These are phyloP conservation scores for Copsychus sechellarum DNA, from an alignment of 2,113 vertebrate species.

Conservation along the genomic window DNA sequence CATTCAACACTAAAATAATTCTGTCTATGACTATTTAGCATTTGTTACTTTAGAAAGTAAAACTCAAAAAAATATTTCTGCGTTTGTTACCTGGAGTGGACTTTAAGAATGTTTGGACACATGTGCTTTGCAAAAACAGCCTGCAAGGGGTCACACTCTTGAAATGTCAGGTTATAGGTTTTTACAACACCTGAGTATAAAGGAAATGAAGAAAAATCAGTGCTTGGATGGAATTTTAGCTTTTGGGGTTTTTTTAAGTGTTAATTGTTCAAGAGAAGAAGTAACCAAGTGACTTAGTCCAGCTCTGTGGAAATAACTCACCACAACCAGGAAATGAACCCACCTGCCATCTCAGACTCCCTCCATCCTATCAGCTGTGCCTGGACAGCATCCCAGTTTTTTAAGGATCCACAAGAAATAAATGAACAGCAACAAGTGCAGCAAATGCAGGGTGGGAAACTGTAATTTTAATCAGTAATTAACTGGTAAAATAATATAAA, in stretches of 20 bases:
- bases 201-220: slow-evolving; percentile 20
- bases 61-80: background rate
- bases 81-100: slow-evolving; percentile 84
- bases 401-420: background rate
- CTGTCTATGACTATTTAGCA: background rate
- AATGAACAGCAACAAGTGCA: background rate
- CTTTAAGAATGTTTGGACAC: slow-evolving; percentile 85
- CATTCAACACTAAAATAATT: background rate
- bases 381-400: background rate
- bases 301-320: background rate
- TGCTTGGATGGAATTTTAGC: background rate
- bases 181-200: slow-evolving; percentile 83
- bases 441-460: background rate
- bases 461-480: background rate
- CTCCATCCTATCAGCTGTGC: background rate
- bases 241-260: background rate
- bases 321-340: background rate
- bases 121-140: slow-evolving; percentile 85
- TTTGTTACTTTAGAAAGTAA: background rate
- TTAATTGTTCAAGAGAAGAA: background rate
- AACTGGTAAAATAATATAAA: background rate
- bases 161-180: slow-evolving; percentile 86
- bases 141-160: slow-evolving; percentile 87
- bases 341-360: background rate
- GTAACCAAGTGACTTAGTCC: background rate